Conservation (phyloP, 2,888 invertebrate genomes). For the Tubulanus polymorphus region DNA sequence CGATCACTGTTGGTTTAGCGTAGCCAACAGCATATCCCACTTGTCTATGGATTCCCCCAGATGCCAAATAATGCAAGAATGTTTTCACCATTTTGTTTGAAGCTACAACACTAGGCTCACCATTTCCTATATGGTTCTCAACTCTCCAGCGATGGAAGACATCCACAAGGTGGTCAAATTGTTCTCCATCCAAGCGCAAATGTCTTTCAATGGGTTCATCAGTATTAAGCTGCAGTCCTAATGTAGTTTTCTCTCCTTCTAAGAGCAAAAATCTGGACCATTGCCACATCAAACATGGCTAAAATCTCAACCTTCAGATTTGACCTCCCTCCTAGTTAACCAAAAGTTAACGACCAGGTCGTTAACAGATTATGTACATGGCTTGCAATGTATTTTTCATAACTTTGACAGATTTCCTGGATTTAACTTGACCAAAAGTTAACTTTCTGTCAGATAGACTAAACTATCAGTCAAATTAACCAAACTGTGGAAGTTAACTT, state of each 20-base stretch:
- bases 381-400: neutral
- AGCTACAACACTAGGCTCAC: neutral
- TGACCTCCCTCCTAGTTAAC: neutral
- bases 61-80: neutral
- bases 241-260: slow-evolving; percentile 1
- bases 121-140: neutral
- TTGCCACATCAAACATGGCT: neutral
- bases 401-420: neutral
- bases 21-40: neutral
- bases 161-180: slow-evolving; percentile 2
- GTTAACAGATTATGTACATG: neutral
- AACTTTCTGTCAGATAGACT: neutral
- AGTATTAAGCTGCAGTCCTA: no score
- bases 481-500: neutral
- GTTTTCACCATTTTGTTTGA: neutral
- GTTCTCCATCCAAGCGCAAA: neutral
- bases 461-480: neutral
- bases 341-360: neutral
- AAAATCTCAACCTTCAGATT: neutral
- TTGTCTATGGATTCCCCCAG: slow-evolving; percentile 1
- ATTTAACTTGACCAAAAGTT: neutral
- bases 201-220: neutral
- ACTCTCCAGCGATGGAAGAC: neutral
- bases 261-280: neutral
- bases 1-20: neutral